Base-by-base conservation (phyloP, 2,113 vertebrate species). In the Myiagra hebetior region DNA sequence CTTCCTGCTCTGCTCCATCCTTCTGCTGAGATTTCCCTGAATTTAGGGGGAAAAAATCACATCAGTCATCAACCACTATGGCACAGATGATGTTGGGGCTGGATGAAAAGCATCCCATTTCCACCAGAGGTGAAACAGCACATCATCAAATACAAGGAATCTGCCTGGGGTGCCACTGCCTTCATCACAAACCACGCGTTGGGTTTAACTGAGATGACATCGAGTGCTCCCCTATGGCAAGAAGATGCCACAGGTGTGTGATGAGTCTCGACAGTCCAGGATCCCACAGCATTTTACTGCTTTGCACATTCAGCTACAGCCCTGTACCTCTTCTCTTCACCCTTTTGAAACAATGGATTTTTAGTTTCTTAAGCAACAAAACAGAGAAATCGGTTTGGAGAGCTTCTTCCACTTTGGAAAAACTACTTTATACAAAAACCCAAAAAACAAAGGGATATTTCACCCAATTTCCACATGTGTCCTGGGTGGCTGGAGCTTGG, bases 161-260 rank as follows among this genome's bases (percentile, higher is more conserved):
- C 46, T 10, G 14, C 50, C 68, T 28, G 47, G 14, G 19, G 33
- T 30, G 41, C 39, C 60, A 64, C 33, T 0, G 0, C 27, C 2
- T 0, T 18, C 42, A 27, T 4, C 22, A 28, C 73, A 70, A 75
- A 42, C 13, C 23, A 57, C 14, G 4, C 0, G 0, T 2, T 0
- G 0, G 33, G 44, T 87, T 83, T 65, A 53, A 37, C 18, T 26
- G 21, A 62, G 39, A 23, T 47, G 11, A 89, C 87, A 91, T 75
- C 1, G 4, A 77, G 6, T 1, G 0, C 46, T 84, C 20, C 37
- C 42, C 57, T 39, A 5, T 0, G 0, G 15, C 41, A 79, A 86
- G 46, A 60, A 73, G 65, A 49, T 41, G 46, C 27, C 75, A 79
- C 37, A 60, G 21, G 37, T 15, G 5, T 42, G 50, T 42, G 63